Conservation (phyloP, 2,888 invertebrate species). For the Mythimna vitellina region DNA sequence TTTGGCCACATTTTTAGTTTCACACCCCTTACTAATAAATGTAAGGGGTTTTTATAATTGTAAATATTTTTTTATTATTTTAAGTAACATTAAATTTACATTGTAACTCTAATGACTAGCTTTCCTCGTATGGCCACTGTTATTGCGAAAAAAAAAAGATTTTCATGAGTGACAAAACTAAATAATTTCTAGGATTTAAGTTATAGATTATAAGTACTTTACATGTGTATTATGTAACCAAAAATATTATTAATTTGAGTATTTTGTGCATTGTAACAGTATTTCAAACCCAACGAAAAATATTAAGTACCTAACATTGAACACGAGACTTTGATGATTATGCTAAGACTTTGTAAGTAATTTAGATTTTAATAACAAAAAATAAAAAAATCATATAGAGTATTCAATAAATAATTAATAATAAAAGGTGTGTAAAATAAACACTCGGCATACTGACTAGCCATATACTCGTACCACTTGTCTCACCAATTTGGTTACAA, state of each 20-base stretch:
- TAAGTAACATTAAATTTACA: constrained; percentile 86
- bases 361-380: neutral
- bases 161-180: constrained; percentile 61
- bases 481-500: constrained; percentile 52
- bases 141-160: constrained; percentile 71
- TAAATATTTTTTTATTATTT: constrained; percentile 85
- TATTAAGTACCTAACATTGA: neutral
- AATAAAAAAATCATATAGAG: neutral
- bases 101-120: constrained; percentile 90
- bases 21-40: constrained; percentile 84
- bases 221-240: constrained; percentile 69
- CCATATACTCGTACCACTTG: constrained; percentile 43
- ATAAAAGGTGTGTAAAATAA: constrained; percentile 30
- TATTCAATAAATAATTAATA: constrained; percentile 11
- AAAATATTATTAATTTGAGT: constrained; percentile 45
- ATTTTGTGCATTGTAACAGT: constrained; percentile 36
- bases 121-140: constrained; percentile 88
- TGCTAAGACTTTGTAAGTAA: neutral
- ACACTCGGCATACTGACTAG: constrained; percentile 42
- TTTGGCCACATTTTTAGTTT: constrained; percentile 90
- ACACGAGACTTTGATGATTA: neutral
- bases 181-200: constrained; percentile 57
- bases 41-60: constrained; percentile 83
- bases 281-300: neutral
- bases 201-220: constrained; percentile 61